Evolutionary conservation across 2,113 vertebrate species (phyloP), one percentile per base, ranked within the genome.

Genomic region (Cyanistes caeruleus): DNA sequence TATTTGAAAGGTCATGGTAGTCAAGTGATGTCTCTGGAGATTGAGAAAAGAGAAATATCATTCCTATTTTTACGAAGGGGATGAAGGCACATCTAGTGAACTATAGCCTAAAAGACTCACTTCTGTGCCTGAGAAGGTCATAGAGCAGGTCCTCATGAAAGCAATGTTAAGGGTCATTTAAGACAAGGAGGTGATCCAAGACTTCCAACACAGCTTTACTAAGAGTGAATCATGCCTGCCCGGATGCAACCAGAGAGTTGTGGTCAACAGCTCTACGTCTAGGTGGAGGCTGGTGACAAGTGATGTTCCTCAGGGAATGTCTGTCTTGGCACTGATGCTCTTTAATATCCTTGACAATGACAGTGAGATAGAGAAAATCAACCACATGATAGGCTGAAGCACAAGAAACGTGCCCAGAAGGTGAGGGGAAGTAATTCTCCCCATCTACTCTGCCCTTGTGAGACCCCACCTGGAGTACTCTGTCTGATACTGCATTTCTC

Each of bases 251-350:
- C 11, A 52, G 44, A 44, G 18, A 6, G 28, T 12, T 52, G 53
- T 21, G 12, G 18, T 23, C 59, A 65, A 13, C 0, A 0, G 12
- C 10, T 65, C 44, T 28, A 2, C 28, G 15, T 20, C 27, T 49
- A 33, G 27, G 17, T 22, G 25, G 18, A 27, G 25, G 15, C 17
- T 23, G 43, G 51, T 51, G 60, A n/a, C 19, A 67, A 52, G 13
- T 9, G 12, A 12, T 28, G 19, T 16, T 15, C 52, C 37, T n/a
- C 46, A 52, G 44, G 10, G 10, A 39, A 39, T 39, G 27, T 58
- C 67, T 44, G 2, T 67, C 28, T 30, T 30, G 15, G 28, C 28
- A 46, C 7, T 15, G 33, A 28, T 60, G 23, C 5, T 60, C 20
- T 53, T 60, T 53, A 24, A 46, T 22, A 15, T 30, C 53, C 33